Conservation (phyloP, 1,140 invertebrate genomes). For the Eumaeus atala region DNA sequence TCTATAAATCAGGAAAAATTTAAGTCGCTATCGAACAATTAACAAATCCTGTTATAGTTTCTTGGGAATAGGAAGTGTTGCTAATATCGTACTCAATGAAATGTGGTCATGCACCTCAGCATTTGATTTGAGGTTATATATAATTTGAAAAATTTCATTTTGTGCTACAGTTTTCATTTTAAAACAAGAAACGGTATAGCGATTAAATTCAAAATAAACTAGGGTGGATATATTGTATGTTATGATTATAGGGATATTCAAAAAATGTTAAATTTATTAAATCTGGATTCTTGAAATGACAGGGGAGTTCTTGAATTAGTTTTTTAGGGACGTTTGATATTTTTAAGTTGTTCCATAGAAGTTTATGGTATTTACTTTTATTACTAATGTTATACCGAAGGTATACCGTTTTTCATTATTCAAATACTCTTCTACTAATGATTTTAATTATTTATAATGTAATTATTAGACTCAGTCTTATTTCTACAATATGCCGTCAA, state of each 20-base stretch:
- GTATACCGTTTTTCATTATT: constrained; percentile 21
- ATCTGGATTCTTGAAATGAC: too few relatives aligned
- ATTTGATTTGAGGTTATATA: constrained; percentile 15
- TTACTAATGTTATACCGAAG: constrained; percentile 11
- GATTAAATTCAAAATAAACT: constrained; percentile 8
- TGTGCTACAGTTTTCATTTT: neutral
- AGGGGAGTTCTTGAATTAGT: too few relatives aligned
- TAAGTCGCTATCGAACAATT: constrained; percentile 15
- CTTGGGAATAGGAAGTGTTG: constrained; percentile 15
- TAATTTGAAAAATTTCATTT: neutral
- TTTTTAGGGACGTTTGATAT: too few relatives aligned
- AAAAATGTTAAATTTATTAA: too few relatives aligned
- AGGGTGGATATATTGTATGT: neutral
- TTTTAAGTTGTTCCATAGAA: too few relatives aligned
- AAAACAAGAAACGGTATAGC: neutral
- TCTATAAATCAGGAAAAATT: constrained; percentile 17
- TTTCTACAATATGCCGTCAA: neutral
- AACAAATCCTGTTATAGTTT: constrained; percentile 14
- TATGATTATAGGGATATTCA: too few relatives aligned
- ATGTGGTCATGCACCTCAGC: constrained; percentile 18
- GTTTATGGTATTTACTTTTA: too few relatives aligned
- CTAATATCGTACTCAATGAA: constrained; percentile 13
- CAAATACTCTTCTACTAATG: constrained; percentile 6
- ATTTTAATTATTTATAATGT: constrained; percentile 23
- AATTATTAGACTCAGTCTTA: constrained; percentile 14